phyloP scores from a whole-genome alignment of 2,797 vertebrate genomes.

The Enteromius mattozi region DNA sequence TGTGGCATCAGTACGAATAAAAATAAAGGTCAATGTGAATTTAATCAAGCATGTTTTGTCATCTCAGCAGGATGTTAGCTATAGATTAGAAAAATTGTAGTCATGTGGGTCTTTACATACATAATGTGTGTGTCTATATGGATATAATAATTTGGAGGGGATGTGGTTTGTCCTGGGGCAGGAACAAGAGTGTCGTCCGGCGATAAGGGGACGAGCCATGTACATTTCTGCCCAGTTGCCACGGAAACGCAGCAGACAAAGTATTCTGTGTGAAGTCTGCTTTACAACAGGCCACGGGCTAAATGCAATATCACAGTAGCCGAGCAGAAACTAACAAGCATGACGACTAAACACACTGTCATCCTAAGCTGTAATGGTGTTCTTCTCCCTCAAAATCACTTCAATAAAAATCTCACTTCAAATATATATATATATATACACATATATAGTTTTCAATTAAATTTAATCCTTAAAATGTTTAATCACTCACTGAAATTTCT shows the following conservation, averaged over 20 bases:
- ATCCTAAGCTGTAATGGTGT: conserved; percentile 16
- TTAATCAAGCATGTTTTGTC: not conserved
- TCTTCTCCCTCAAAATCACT: not conserved
- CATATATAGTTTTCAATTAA: not conserved
- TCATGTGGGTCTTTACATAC: conserved; percentile 11
- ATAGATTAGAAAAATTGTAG: not conserved
- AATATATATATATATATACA: not conserved
- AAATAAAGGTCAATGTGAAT: not conserved
- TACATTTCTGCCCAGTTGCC: conserved; percentile 58
- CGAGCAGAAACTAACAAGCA: conserved; percentile 41
- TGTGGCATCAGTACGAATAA: not conserved
- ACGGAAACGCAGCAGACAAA: conserved; percentile 57
- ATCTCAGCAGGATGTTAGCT: not conserved
- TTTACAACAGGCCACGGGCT: conserved; percentile 50
- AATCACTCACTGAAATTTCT: not conserved
- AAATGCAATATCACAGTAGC: conserved; percentile 51
- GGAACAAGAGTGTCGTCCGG: conserved; percentile 51
- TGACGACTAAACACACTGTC: conserved; percentile 35
- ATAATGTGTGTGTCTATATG: conserved; percentile 23
- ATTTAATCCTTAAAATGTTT: not conserved
- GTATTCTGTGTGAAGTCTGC: conserved; percentile 50
- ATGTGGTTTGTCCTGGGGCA: conserved; percentile 51
- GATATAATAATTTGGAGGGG: conserved; percentile 7
- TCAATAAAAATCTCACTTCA: not conserved
- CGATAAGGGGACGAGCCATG: conserved; percentile 51